Evolutionary conservation across 2,797 vertebrate species (phyloP).

Genomic region (Pangasius larnaudii): DNA sequence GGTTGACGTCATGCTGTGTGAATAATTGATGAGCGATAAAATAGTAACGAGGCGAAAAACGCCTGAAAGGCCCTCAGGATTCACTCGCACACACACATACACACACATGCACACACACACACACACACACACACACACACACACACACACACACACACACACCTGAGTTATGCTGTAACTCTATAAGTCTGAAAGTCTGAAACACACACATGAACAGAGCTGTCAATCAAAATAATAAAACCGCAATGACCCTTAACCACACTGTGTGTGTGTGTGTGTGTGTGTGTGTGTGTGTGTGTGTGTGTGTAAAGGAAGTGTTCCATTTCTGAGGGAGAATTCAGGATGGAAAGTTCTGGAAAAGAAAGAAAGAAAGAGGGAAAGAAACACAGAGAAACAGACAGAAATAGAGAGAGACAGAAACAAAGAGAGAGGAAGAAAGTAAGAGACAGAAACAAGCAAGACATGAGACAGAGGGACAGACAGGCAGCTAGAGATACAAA

Average conservation of each 20-base stretch:
- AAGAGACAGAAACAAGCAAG: neutral
- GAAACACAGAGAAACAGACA: neutral
- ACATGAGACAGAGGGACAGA: neutral
- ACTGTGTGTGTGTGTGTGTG: neutral
- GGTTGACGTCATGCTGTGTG: constrained; percentile 61
- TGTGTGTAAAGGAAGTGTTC: constrained; percentile 27
- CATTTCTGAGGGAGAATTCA: constrained; percentile 9
- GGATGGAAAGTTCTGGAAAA: constrained; percentile 16
- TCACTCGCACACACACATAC: constrained; percentile 1
- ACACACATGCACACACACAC: constrained; percentile 12
- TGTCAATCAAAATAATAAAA: constrained; percentile 38
- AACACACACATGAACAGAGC: constrained; percentile 15
- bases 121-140: constrained; percentile 38
- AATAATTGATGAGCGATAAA: constrained; percentile 66
- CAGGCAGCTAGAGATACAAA: neutral
- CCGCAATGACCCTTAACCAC: constrained; percentile 16
- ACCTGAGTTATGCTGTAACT: constrained; percentile 40
- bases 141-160: constrained; percentile 47
- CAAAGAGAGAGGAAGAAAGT: neutral
- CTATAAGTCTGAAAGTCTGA: constrained; percentile 55
- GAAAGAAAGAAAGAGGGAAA: neutral
- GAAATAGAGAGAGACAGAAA: neutral
- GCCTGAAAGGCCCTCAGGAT: constrained; percentile 57
- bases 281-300: neutral
- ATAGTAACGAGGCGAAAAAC: constrained; percentile 60